Evolutionary conservation across 2,113 vertebrate species (phyloP).

Genomic region (Cheirogaleus medius): DNA sequence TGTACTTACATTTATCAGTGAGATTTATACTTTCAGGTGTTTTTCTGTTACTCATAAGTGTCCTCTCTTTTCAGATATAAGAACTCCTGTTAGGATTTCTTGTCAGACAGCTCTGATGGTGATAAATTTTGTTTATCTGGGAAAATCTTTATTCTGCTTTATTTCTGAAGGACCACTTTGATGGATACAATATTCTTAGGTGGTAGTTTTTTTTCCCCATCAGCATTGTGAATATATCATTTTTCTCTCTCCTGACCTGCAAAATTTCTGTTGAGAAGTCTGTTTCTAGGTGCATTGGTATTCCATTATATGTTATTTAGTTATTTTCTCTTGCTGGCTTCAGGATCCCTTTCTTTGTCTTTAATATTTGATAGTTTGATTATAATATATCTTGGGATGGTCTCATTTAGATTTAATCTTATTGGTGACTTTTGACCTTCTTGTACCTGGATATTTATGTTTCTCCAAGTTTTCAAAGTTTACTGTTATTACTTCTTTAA

Average conservation of each 20-base stretch:
- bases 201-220: neutral
- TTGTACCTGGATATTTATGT: neutral
- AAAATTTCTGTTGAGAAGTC: neutral
- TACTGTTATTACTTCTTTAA: neutral
- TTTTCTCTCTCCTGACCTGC: neutral
- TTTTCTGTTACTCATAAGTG: neutral
- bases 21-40: neutral
- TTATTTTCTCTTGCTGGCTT: neutral
- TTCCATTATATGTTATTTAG: neutral
- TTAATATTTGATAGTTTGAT: neutral
- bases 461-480: neutral
- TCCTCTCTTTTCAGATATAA: neutral
- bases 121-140: neutral
- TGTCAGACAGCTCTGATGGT: neutral
- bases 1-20: neutral
- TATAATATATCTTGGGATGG: neutral
- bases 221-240: neutral
- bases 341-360: neutral
- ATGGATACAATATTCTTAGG: neutral
- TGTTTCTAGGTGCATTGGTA: neutral
- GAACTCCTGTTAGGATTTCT: neutral
- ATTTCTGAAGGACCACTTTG: neutral
- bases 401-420: neutral
- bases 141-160: neutral
- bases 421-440: neutral